phyloP scores from a whole-genome alignment of 2,888 invertebrate genomes.

The Dasypolia templi region DNA sequence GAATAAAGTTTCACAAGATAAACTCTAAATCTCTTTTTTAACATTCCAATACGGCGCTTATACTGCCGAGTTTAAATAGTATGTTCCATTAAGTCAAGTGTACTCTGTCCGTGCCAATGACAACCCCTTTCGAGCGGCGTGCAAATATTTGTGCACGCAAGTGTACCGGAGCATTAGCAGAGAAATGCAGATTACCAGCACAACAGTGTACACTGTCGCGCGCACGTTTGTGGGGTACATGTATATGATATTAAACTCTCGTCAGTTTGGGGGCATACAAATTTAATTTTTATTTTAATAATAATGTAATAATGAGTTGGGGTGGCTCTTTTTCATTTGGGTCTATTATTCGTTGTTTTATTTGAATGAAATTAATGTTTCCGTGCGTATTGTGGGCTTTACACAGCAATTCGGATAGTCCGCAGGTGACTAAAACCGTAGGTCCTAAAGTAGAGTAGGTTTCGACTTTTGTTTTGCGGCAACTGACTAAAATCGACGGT shows the following conservation, averaged over 20 bases:
- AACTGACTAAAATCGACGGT: neutral
- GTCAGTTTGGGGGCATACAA: neutral
- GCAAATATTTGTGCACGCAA: slow-evolving; percentile 86
- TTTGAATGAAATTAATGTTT: neutral
- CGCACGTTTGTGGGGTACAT: slow-evolving; percentile 73
- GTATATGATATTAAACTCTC: slow-evolving; percentile 58
- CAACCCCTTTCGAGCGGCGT: slow-evolving; percentile 83
- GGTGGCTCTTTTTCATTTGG: neutral
- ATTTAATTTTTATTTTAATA: slow-evolving; percentile 20
- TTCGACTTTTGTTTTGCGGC: no score
- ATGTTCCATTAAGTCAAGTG: slow-evolving; percentile 85
- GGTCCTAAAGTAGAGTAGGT: no score
- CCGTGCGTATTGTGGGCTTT: no score
- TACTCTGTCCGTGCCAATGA: slow-evolving; percentile 78
- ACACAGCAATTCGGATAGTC: no score
- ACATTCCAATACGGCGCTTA: slow-evolving; percentile 34
- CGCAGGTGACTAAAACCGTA: no score
- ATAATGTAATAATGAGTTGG: neutral
- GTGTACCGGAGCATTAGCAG: slow-evolving; percentile 81
- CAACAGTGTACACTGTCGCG: slow-evolving; percentile 69
- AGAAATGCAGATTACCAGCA: slow-evolving; percentile 82
- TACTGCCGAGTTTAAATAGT: slow-evolving; percentile 63
- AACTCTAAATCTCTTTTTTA: neutral
- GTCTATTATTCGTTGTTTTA: neutral
- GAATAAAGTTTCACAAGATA: neutral